Conservation (phyloP, 2,797 vertebrate species). For the Lemur catta region DNA sequence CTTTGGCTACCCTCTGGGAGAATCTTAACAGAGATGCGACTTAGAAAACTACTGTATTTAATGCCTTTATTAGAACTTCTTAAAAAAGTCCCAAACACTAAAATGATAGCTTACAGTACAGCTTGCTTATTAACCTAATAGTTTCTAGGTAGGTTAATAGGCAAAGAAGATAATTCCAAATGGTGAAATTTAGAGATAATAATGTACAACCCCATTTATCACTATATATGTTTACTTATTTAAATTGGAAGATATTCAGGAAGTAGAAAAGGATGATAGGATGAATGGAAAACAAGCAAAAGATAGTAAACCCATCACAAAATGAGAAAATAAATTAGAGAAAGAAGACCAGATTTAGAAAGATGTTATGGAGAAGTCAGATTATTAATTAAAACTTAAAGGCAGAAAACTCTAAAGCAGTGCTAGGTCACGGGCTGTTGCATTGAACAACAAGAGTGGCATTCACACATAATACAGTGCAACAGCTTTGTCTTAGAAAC, state of each 20-base stretch:
- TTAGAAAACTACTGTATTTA: background rate
- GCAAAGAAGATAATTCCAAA: background rate
- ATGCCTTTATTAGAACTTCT: background rate
- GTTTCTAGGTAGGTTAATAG: background rate
- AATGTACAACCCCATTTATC: background rate
- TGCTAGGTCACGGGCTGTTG: background rate
- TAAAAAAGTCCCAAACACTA: background rate
- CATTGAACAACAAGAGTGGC: background rate
- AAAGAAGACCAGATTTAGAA: background rate
- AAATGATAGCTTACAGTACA: background rate
- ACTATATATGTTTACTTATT: background rate
- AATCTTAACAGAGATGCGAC: background rate
- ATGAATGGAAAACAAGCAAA: constrained; percentile 8
- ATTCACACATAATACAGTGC: background rate
- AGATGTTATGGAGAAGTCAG: background rate
- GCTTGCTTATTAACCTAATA: background rate
- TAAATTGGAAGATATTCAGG: background rate
- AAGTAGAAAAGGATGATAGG: background rate
- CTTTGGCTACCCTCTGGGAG: background rate
- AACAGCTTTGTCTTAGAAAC: background rate
- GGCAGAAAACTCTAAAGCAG: background rate
- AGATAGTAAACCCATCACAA: background rate
- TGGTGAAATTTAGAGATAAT: background rate
- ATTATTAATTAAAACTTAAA: background rate
- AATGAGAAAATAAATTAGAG: background rate